These are phyloP conservation scores for Pseudomyrmex pallidus DNA, from an alignment of 1,140 invertebrate species.

Conservation along the genomic window DNA sequence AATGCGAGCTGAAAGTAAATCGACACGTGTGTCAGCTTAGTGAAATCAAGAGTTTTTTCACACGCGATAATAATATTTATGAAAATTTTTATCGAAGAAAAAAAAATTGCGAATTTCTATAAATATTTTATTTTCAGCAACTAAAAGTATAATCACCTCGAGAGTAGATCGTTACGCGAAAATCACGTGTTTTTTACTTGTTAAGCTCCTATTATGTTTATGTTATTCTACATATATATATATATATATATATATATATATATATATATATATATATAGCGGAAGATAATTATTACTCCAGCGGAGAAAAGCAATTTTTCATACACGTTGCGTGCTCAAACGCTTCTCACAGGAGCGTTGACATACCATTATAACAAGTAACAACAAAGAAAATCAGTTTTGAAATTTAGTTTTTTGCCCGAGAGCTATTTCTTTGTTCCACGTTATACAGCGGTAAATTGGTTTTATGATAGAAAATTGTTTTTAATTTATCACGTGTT, in stretches of 20 bases:
- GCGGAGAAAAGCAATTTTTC: background rate
- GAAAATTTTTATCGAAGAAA: background rate
- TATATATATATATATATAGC: too few species aligned
- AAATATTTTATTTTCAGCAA: too few species aligned
- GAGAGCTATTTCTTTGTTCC: background rate
- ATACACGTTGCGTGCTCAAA: background rate
- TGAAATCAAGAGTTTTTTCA: background rate
- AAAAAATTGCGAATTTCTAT: too few species aligned
- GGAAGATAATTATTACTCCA: background rate
- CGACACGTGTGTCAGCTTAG: conserved; percentile 11
- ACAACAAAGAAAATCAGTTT: background rate
- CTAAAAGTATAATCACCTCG: too few species aligned
- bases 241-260: too few species aligned
- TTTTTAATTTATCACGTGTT: conserved; percentile 2
- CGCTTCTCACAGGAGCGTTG: background rate
- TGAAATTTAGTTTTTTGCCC: background rate
- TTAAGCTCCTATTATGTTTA: background rate
- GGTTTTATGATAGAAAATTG: background rate
- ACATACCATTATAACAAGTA: conserved; percentile 1
- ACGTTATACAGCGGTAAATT: background rate
- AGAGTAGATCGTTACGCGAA: background rate
- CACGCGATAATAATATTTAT: too few species aligned
- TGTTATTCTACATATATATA: too few species aligned
- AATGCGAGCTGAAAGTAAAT: conserved; percentile 42
- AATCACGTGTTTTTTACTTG: background rate